Evolutionary conservation across 1,140 invertebrate genomes (phyloP), one percentile per base, ranked within the genome.

Genomic region (Riptortus pedestris): DNA sequence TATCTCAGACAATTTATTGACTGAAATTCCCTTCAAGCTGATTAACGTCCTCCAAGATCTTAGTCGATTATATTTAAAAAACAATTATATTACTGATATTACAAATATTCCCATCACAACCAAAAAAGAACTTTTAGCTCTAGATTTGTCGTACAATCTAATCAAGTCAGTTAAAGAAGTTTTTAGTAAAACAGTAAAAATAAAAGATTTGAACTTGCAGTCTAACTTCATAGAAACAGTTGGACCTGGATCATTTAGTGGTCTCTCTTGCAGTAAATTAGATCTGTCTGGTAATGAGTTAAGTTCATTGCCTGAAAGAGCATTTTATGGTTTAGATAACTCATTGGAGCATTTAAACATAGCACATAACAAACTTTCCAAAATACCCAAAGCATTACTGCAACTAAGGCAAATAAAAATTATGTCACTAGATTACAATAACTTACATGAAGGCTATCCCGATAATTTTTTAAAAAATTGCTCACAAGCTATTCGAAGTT

Each of bases 101-200:
- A 80, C 77, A 57, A 57, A 16, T n/a, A 29, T 14, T 16, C 28
- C 7, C 2, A 74, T 83, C 71, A 77, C 82, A 55, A 77, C 79
- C 51, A 76, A 82, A 73, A 73, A 80, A 38, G 83, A 80, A 67
- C 73, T 93, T 58, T 86, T 91, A 70, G 83, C 89, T 70, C 76
- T 92, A 63, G 90, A 93, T 72, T 76, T 93, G 28, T 88, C 88
- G 43, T 86, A 91, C 71, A 93, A 93, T 73, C 79, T 80, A 64
- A 79, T 89, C 64, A 82, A 84, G 69, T 81, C 71, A 48, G 81
- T 76, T 18, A 79, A 75, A 67, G 77, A 77, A 69, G 73, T 78
- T 66, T 80, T 87, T 60, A 86, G 90, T 70, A 78, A 79, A 22
- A 85, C 84, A 29, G 74, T 90, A 12, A 82, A 81, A 69, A 78